phyloP scores from a whole-genome alignment of 2,797 vertebrate genomes.

The Pithecia hirsuta region DNA sequence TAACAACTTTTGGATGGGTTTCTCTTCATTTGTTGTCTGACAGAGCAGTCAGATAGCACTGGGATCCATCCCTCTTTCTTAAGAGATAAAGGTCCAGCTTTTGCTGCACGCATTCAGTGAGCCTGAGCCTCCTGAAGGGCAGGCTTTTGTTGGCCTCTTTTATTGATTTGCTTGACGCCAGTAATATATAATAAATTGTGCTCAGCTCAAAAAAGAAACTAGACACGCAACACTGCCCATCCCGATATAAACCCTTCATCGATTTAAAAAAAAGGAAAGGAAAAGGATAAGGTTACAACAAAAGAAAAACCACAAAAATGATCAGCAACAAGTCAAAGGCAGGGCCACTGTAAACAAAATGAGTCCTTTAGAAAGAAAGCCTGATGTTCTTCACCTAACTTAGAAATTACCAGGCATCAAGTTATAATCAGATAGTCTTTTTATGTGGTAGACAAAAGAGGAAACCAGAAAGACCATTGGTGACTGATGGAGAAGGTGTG shows the following conservation, averaged over 20 bases:
- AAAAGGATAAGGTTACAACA: background rate
- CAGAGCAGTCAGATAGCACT: background rate
- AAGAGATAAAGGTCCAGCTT: background rate
- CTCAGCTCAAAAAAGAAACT: slow-evolving; percentile 51
- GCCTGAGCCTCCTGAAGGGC: background rate
- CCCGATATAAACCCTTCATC: background rate
- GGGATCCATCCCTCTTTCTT: slow-evolving; percentile 15
- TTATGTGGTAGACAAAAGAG: background rate
- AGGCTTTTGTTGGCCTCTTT: background rate
- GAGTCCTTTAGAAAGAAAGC: slow-evolving; percentile 1
- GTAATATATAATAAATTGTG: slow-evolving; percentile 10
- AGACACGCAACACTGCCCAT: background rate
- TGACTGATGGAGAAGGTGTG: background rate
- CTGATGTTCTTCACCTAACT: background rate
- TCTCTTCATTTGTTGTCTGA: slow-evolving; percentile 11
- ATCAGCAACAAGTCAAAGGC: background rate
- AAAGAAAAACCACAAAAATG: background rate
- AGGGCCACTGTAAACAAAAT: background rate
- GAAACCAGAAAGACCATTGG: background rate
- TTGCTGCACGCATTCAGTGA: background rate
- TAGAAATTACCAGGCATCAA: background rate
- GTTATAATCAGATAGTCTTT: background rate
- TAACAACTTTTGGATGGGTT: slow-evolving; percentile 27
- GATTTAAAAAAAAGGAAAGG: background rate
- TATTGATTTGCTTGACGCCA: slow-evolving; percentile 53